Evolutionary conservation across 2,797 vertebrate genomes (phyloP), one percentile per base, ranked within the genome.

Genomic region (Mareca penelope): DNA sequence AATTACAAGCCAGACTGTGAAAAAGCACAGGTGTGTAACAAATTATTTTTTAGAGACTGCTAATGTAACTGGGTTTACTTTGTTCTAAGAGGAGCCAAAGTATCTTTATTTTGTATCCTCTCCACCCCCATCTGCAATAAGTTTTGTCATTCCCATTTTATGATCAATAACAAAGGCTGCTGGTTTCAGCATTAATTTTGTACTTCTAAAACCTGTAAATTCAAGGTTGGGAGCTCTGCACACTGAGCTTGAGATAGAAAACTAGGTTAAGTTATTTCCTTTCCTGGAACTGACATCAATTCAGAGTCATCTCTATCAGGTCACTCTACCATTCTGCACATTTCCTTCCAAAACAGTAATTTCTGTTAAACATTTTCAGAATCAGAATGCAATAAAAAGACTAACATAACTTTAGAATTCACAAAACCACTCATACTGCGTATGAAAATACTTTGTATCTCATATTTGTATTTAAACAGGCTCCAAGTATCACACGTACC

Each of bases 401-500:
- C 3, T 10, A 48, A 5, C 8, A 26, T 4, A 21, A 26, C 10
- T 52, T 12, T 0, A 1, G 10, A 88, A 88, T 56, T 73, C 37
- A 60, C 31, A 60, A 48, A 59, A 17, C 9, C 56, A 8, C 3
- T 69, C 16, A 22, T 39, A 70, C 23, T 19, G 67, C 10, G 10
- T 37, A 50, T 26, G 2, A 50, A 50, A 50, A 50, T 50, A 26
- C 48, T 50, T 26, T 26, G 48, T 15, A 50, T 6, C 3, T 69
- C 16, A 18, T 39, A 69, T 23, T 19, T 1, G 4, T 7, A 12
- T n/a, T 82, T 42, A 10, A 76, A 73, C 8, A 59, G 55, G 12
- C 35, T 48, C 63, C 64, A 60, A 10, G 28, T 3, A 57, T 2
- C 28, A 90, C 80, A 76, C 94, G 65, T 98, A 98, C 98, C 98